Percentiles rank a stretch among this genome's conserved stretches.
Conservation (phyloP, 2,113 vertebrate species). For the Nanorana parkeri region DNA sequence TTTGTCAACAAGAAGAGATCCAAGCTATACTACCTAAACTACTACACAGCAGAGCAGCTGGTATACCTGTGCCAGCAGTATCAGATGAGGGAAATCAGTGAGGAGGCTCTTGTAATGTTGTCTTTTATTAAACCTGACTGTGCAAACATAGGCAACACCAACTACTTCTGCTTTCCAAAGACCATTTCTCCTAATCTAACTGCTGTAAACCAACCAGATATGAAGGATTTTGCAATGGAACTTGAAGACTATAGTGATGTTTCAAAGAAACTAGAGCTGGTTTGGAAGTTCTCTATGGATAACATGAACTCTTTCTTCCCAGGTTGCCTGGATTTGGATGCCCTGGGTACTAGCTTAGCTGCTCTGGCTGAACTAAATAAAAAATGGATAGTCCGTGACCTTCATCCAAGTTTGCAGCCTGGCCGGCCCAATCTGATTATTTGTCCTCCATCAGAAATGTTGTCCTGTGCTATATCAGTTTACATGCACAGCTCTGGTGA, state of each 20-base stretch:
- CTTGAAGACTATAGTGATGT: conserved; percentile 53
- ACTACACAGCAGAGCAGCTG: conserved; percentile 91
- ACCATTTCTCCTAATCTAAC: not conserved
- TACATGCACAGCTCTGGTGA: conserved; percentile 83
- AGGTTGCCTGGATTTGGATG: conserved; percentile 77
- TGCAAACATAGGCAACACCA: conserved; percentile 60
- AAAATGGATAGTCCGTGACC: conserved; percentile 62
- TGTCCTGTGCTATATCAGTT: conserved; percentile 81
- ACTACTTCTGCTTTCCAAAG: rapidly evolving
- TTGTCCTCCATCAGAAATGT: conserved; percentile 81
- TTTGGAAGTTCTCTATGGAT: conserved; percentile 81
- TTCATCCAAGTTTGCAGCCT: conserved; percentile 74
- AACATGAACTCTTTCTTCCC: conserved; percentile 77
- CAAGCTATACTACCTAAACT: conserved; percentile 86
- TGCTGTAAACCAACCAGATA: rapidly evolving
- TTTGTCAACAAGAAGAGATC: conserved; percentile 80
- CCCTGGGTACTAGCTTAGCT: conserved; percentile 78
- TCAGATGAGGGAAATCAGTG: conserved; percentile 59
- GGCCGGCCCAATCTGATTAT: conserved; percentile 87
- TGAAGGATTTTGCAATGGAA: not conserved
- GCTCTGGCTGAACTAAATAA: conserved; percentile 66
- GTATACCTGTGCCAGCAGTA: conserved; percentile 85
- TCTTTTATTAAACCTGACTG: conserved; percentile 83
- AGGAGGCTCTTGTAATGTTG: conserved; percentile 85
- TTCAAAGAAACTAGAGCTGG: conserved; percentile 64